phyloP scores from a whole-genome alignment of 2,888 invertebrate species.

The Anthrax anthrax region DNA sequence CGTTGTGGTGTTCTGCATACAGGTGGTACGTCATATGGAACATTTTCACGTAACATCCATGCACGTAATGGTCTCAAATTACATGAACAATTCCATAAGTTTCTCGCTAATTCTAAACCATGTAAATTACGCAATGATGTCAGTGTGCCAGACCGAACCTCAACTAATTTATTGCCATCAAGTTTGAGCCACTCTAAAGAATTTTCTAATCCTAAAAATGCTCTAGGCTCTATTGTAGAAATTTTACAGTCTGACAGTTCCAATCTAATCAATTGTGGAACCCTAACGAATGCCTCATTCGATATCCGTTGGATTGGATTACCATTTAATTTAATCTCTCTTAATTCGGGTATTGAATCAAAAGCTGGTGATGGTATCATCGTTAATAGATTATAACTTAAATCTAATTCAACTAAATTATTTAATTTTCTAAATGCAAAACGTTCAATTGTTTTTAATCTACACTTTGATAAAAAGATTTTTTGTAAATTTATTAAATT shows the following conservation, averaged over 20 bases:
- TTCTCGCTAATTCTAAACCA: conserved; percentile 60
- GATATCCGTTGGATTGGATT: conserved; percentile 59
- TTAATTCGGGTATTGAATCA: conserved; percentile 53
- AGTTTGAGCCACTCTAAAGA: conserved; percentile 63
- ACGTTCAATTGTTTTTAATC: conserved; percentile 50
- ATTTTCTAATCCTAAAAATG: conserved; percentile 56
- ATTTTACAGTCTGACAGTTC: conserved; percentile 62
- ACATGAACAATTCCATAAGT: conserved; percentile 76
- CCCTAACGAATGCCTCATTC: conserved; percentile 51
- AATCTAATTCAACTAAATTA: conserved; percentile 67
- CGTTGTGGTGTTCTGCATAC: conserved; percentile 52
- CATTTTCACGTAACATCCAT: conserved; percentile 66
- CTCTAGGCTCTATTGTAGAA: conserved; percentile 49
- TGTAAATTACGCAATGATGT: conserved; percentile 54
- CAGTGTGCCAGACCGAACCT: conserved; percentile 50
- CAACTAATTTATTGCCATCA: conserved; percentile 56
- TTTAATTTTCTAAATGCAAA: conserved; percentile 63
- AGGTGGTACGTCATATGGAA: conserved; percentile 57
- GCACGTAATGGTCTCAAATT: conserved; percentile 54
- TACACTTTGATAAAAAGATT: conserved; percentile 57
- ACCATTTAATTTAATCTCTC: conserved; percentile 58
- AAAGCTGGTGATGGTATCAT: conserved; percentile 60
- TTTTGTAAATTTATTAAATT: conserved; percentile 69
- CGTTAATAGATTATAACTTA: conserved; percentile 55
- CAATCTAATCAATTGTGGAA: conserved; percentile 54